Evolutionary conservation across 2,888 invertebrate genomes (phyloP).

Genomic region (Drosophila glabriapex): DNA sequence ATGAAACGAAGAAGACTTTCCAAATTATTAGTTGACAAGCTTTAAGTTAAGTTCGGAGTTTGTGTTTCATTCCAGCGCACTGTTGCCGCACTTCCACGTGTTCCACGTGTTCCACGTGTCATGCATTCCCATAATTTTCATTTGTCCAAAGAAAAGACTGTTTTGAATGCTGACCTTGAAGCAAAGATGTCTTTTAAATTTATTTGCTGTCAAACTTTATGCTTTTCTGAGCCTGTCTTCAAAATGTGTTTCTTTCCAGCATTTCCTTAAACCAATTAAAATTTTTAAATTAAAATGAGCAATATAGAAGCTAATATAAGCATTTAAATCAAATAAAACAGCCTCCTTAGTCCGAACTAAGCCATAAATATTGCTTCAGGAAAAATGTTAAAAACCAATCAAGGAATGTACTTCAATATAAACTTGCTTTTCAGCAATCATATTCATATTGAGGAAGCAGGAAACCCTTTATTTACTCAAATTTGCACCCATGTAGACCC

Average conservation of each 20-base stretch:
- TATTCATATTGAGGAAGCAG: neutral
- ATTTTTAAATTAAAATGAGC: neutral
- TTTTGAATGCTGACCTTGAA: neutral
- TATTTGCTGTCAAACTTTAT: neutral
- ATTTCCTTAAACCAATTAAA: neutral
- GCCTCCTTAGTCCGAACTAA: neutral
- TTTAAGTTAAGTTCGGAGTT: neutral
- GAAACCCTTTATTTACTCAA: neutral
- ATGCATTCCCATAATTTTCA: neutral
- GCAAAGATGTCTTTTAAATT: neutral
- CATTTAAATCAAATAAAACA: neutral
- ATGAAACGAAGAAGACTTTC: neutral
- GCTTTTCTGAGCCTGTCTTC: neutral
- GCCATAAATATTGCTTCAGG: neutral
- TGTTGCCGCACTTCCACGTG: conserved; percentile 57
- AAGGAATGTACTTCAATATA: neutral
- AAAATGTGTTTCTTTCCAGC: neutral
- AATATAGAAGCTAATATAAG: neutral
- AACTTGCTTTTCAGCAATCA: neutral
- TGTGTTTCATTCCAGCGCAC: conserved; percentile 15
- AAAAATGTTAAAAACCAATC: neutral
- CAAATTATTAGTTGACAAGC: neutral
- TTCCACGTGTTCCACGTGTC: conserved; percentile 22
- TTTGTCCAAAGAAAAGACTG: neutral
- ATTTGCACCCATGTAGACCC: neutral